phyloP scores from a whole-genome alignment of 2,113 vertebrate species.

The Plecotus auritus region DNA sequence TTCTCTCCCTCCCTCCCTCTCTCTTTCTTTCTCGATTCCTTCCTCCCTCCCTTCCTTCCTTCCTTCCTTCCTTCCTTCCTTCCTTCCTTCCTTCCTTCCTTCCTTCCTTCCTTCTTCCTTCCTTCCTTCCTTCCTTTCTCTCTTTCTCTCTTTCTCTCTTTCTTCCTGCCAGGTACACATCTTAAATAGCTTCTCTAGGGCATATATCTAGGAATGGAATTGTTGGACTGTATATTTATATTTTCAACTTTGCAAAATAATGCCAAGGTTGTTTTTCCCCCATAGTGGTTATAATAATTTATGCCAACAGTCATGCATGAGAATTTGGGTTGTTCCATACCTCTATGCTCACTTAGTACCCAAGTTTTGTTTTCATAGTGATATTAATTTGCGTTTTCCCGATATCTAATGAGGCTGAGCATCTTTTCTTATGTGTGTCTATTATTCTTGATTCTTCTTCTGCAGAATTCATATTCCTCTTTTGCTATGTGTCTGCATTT shows the following conservation, averaged over 20 bases:
- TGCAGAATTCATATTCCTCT: neutral
- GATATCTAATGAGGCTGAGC: neutral
- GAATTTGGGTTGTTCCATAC: neutral
- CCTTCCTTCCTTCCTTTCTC: too few relatives aligned
- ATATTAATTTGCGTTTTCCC: neutral
- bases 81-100: too few relatives aligned
- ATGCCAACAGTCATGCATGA: neutral
- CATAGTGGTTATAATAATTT: neutral
- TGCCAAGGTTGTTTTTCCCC: neutral
- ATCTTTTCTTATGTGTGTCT: neutral
- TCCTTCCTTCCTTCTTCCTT: neutral
- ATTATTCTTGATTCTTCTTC: neutral
- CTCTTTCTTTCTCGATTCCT: too few relatives aligned
- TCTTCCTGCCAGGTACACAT: neutral
- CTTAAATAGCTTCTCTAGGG: neutral
- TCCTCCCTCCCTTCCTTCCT: too few relatives aligned
- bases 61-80: too few relatives aligned
- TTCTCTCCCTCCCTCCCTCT: too few relatives aligned
- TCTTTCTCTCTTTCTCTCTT: neutral
- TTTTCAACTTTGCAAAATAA: neutral
- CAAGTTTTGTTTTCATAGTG: neutral
- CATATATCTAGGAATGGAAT: neutral
- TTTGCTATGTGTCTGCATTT: neutral
- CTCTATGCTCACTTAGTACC: neutral
- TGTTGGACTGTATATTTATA: neutral